A percentile compares a stretch with the other conserved stretches of the same genome.
phyloP scores from a whole-genome alignment of 2,113 vertebrate species.

The Eurypyga helias region DNA sequence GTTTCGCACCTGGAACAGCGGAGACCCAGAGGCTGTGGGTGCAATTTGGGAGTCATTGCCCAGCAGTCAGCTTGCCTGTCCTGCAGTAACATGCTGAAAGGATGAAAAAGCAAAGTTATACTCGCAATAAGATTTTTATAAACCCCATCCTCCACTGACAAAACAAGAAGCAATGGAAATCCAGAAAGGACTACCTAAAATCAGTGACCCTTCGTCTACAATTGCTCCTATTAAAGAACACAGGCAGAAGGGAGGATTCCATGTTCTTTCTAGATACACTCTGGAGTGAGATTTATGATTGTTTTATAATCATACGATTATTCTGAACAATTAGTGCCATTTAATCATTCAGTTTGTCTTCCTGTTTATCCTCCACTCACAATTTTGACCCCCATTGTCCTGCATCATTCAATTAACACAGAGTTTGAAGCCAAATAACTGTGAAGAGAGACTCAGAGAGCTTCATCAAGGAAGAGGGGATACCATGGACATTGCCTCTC shows the following conservation, averaged over 20 bases:
- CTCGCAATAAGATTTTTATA: background rate
- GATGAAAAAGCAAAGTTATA: background rate
- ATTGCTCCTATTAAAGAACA: background rate
- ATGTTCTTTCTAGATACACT: background rate
- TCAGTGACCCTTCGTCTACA: background rate
- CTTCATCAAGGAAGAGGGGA: background rate
- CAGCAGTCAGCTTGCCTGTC: background rate
- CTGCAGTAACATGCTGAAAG: background rate
- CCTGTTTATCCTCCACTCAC: background rate
- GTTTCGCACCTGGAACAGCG: background rate
- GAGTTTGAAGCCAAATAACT: background rate
- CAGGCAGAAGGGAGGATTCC: rapidly evolving
- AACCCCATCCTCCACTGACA: background rate
- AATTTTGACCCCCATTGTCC: background rate
- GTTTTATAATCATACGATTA: background rate
- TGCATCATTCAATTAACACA: background rate
- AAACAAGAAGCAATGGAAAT: background rate
- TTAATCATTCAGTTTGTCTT: background rate
- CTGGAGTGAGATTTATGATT: background rate
- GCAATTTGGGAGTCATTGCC: background rate
- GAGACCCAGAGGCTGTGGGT: background rate
- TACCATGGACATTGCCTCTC: background rate
- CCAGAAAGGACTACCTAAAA: background rate
- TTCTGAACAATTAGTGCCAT: background rate
- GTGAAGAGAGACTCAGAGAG: background rate